Base-by-base conservation (phyloP, 2,113 vertebrate species). In the Miniopterus natalensis region DNA sequence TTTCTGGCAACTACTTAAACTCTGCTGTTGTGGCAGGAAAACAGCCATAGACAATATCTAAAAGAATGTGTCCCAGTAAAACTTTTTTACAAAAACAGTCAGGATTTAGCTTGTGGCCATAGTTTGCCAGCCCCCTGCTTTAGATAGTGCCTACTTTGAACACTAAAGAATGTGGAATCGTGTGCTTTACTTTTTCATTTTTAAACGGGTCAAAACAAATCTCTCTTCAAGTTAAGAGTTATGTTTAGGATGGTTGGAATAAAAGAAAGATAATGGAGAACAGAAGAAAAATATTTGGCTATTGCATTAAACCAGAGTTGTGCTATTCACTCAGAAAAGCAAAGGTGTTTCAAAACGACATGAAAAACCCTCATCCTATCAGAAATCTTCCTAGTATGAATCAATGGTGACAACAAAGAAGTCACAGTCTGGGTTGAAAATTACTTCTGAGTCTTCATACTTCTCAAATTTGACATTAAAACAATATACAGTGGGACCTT, bases 251-350 rank as follows among this genome's bases (percentile, higher is more conserved):
- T 31, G 23, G 12, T 70, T 94, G 57, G 25, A 55, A 66, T 66
- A 81, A 85, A 85, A 59, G 31, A 61, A 84, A 55, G 27, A 81
- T 10, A 89, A 31, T 4, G 47, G 20, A 10, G 14, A 90, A 57
- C 23, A 96, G n/a, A 95, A 83, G 49, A 51, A 92, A 93, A 91
- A 78, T 12, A 84, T 40, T n/a, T 65, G 59, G 59, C 71, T 66
- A 80, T 75, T 12, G 45, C 36, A 74, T 90, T 75, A 96, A 93
- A 74, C 49, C 66, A 77, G 40, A 61, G 18, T 57, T 71, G 29
- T n/a, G 49, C 74, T 84, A 84, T 6, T 87, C 49, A 73, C 63
- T 88, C 78, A 80, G 78, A 87, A 95, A 93, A 88, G 40, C 20
- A 85, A 84, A 84, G 27, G 7, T 70, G 31, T 81, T 63, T 88